Conservation (phyloP, 2,113 vertebrate genomes). For the Corvus moneduloides region DNA sequence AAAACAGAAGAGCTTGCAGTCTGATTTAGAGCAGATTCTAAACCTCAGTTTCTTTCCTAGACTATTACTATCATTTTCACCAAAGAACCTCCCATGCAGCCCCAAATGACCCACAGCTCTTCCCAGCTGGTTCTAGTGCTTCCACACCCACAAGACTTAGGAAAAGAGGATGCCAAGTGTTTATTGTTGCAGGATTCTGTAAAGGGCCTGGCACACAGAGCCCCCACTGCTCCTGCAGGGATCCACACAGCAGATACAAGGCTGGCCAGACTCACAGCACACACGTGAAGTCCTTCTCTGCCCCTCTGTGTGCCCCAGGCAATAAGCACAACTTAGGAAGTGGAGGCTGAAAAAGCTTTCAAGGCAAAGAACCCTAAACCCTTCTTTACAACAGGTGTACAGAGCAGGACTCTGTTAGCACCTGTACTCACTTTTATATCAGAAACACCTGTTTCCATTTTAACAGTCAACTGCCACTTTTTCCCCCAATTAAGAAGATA, state of each 20-base stretch:
- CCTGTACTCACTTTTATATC: not conserved
- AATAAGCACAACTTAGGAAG: not conserved
- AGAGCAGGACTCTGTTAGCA: not conserved
- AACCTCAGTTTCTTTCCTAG: not conserved
- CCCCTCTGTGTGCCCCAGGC: not conserved
- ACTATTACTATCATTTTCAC: not conserved
- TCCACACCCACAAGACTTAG: not conserved
- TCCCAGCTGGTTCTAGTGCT: not conserved
- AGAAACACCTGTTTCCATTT: not conserved
- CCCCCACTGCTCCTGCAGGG: not conserved
- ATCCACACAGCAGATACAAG: not conserved
- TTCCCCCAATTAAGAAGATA: not conserved
- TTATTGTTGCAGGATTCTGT: not conserved
- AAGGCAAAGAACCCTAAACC: not conserved
- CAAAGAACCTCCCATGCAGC: not conserved
- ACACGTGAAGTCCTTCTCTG: not conserved
- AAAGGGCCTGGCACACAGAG: not conserved
- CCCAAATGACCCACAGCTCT: not conserved
- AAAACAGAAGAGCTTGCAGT: not conserved
- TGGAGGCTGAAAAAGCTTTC: not conserved
- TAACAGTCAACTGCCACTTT: not conserved
- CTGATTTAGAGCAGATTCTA: not conserved
- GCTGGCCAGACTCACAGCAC: not conserved
- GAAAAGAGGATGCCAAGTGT: not conserved
- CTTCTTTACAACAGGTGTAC: not conserved